A percentile compares a stretch with the other conserved stretches of the same genome.
Evolutionary conservation across 1,140 invertebrate species (phyloP).

Genomic region (Bombus picipes): DNA sequence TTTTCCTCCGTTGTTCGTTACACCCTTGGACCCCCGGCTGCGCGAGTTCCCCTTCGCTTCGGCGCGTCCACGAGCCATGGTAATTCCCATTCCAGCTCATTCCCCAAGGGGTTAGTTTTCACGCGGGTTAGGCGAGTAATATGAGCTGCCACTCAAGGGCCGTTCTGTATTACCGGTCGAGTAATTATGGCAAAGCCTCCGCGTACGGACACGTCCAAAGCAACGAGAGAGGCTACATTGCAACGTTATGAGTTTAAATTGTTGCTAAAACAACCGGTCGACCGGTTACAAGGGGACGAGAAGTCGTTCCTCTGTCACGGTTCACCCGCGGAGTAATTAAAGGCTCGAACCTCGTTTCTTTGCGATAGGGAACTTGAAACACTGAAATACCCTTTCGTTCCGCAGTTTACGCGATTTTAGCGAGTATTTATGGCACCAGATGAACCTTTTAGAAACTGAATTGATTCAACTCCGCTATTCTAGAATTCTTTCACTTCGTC

Average conservation of each 20-base stretch:
- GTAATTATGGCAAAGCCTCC: slow-evolving; percentile 77
- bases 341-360: slow-evolving; percentile 28
- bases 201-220: slow-evolving; percentile 52
- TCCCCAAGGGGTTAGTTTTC: slow-evolving; percentile 79
- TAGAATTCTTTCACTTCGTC: too few species aligned
- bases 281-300: background rate
- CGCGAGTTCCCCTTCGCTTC: slow-evolving; percentile 10
- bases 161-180: slow-evolving; percentile 78
- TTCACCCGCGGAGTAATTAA: slow-evolving; percentile 54
- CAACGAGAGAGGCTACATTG: slow-evolving; percentile 63
- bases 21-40: slow-evolving; percentile 2
- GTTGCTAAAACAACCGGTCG: slow-evolving; percentile 62
- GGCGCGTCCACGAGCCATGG: slow-evolving; percentile 42
- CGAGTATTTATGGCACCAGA: background rate
- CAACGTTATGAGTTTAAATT: slow-evolving; percentile 71
- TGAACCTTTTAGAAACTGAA: background rate
- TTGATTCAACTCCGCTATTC: too few species aligned
- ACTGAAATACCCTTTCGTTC: background rate
- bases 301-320: slow-evolving; percentile 54
- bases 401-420: background rate
- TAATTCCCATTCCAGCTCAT: slow-evolving; percentile 68
- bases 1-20: slow-evolving; percentile 27
- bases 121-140: slow-evolving; percentile 79
- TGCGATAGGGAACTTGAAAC: slow-evolving; percentile 11
- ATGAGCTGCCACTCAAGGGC: slow-evolving; percentile 81